Evolutionary conservation across 2,888 invertebrate species (phyloP), one percentile per base, ranked within the genome.

Genomic region (Drosophila paranaensis): DNA sequence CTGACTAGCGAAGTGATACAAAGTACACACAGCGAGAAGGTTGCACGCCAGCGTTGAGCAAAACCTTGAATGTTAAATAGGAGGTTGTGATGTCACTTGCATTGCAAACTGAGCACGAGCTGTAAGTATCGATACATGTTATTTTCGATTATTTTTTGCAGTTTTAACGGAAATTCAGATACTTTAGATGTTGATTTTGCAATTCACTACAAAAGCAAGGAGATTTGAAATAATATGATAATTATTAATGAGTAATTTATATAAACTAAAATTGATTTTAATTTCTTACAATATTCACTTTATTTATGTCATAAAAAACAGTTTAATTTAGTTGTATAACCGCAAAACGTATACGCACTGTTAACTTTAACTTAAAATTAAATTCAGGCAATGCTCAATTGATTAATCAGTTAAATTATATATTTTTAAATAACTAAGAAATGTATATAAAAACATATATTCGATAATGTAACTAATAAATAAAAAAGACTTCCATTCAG

Each of bases 1-100:
- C 76, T 81, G 81, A 74, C 50, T 60, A 58, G 43, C 57, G 57
- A 68, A 53, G 43, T 63, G 55, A 45, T 27, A n/a, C 65, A 75
- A 51, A 16, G 35, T 40, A 14, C 55, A 53, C 55, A 4, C 20
- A 13, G 14, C n/a, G 13, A 13, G 33, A 74, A 74, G 56, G 37
- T 75, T 60, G 13, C 71, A 39, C n/a, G 2, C 0, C 0, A 33
- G 6, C 16, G 14, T 1, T 27, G 39, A 16, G 25, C 3, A 6
- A 13, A 14, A 50, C 14, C 16, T n/a, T 33, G 25, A 39, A 39
- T 62, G 46, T 48, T 48, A 25, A 37, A 16, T 6, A 3, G 10
- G 11, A 6, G 6, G 5, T 6, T 35, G 16, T 54, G 60, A 53
- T 48, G 56, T 56, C 73, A 74, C 43, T 25, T 9, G 33, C n/a